A percentile compares a stretch with the other conserved stretches of the same genome.
These are phyloP conservation scores for Didymodactylos carnosus DNA, from an alignment of 2,888 invertebrate genomes.

Conservation along the genomic window DNA sequence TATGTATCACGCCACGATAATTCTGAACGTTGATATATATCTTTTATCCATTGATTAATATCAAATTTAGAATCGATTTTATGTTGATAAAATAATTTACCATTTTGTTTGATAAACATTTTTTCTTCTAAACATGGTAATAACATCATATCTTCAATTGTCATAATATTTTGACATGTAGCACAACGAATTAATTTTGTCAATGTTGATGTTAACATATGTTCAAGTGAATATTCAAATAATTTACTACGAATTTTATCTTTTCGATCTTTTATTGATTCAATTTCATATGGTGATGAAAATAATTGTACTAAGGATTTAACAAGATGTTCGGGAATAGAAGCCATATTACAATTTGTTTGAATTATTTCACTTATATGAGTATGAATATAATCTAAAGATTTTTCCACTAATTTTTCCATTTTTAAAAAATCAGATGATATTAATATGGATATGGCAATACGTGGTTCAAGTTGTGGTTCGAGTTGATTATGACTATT, in stretches of 20 bases:
- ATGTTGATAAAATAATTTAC: neutral
- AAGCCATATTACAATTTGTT: slow-evolving; percentile 63
- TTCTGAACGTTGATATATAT: neutral
- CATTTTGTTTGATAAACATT: neutral
- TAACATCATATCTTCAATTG: neutral
- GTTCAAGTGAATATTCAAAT: neutral
- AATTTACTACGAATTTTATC: slow-evolving; percentile 42
- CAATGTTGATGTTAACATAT: slow-evolving; percentile 16
- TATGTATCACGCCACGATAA: neutral
- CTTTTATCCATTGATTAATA: neutral
- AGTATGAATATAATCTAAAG: slow-evolving; percentile 35
- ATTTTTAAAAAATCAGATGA: slow-evolving; percentile 82
- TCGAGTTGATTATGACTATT: neutral
- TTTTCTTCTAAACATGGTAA: neutral
- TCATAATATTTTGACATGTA: neutral
- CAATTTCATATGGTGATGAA: slow-evolving; percentile 45
- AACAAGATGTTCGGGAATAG: slow-evolving; percentile 51
- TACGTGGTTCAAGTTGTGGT: slow-evolving; percentile 47
- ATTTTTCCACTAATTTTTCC: slow-evolving; percentile 49
- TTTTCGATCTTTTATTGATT: slow-evolving; percentile 60
- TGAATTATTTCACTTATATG: slow-evolving; percentile 68
- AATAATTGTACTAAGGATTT: slow-evolving; percentile 23
- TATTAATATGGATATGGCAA: slow-evolving; percentile 73
- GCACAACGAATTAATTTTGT: neutral
- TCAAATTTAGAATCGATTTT: neutral